Base-by-base conservation (phyloP, 1,140 invertebrate genomes). In the Bombus confusus region DNA sequence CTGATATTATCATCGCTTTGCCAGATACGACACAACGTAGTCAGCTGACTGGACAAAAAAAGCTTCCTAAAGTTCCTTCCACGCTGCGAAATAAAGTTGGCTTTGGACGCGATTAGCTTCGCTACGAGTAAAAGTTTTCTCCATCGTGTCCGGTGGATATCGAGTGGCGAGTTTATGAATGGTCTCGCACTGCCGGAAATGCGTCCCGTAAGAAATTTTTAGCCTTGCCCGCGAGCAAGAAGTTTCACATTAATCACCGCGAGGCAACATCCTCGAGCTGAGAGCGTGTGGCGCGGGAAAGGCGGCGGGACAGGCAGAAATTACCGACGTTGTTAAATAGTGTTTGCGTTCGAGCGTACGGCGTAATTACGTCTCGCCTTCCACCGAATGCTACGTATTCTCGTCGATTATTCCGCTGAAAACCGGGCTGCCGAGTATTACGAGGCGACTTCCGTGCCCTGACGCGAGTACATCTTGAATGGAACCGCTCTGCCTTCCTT, bases 171-270 rank as follows among this genome's bases (percentile, higher is more conserved):
- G 64, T 71, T 83, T 83, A 83, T 83, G 82, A 83, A 83, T 83
- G 82, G 82, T 78, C 75, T 39, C 39, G 28, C 6, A n/a, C 12
- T 78, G 72, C 73, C 81, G 81, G 82, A 83, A 83, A 83, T 22
- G 64, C 82, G 82, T 83, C 82, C 82, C 82, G 82, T 83, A 83
- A 78, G 82, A 83, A 83, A 78, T 83, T 83, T 83, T 78, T 83
- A 83, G 75, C 75, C 79, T 80, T 78, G 87, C 80, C 69, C 69
- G 87, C 83, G 74, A 76, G 83, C 87, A 83, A 83, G 64, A 83
- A 76, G 83, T 76, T 88, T 77, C 87, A 79, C 87, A 88, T 89
- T 88, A 88, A 83, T 83, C 82, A 83, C 88, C 76, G 76, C 81
- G 62, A 47, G 79, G 62, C 71, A 87, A 71, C 82, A 87, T 88